Evolutionary conservation across 2,797 vertebrate species (phyloP), one percentile per base, ranked within the genome.

Genomic region (Cheirogaleus major): DNA sequence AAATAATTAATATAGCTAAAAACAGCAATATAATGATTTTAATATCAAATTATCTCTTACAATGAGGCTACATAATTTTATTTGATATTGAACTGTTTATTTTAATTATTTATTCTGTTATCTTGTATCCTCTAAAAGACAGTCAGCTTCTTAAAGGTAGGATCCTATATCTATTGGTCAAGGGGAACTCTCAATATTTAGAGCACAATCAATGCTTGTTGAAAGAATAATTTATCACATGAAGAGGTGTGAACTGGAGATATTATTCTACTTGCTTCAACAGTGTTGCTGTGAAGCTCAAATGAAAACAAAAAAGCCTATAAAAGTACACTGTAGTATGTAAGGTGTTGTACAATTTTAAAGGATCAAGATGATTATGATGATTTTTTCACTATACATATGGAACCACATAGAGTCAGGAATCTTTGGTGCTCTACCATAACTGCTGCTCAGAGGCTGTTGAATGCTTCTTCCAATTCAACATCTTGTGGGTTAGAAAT

Each of bases 1-100:
- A 97, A 98, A 95, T 97, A 1, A 17, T 78, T 78, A 96, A 93
- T 94, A 15, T 76, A 97, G 91, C 84, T 87, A 93, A 96, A 97
- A 96, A 89, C 61, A 81, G 27, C 89, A 89, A 4, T 88, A 43
- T 30, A 70, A 41, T 89, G 73, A 70, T 96, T 96, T 91, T 80
- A 97, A 82, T 88, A 73, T 12, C 91, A 73, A 69, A 38, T 57
- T 35, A 30, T 67, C 13, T 75, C 20, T 73, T 52, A 48, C 3
- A 69, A 67, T 70, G 12, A 93, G 35, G 4, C 45, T 72, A 52
- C 67, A 18, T 7, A 63, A 23, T 69, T 94, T 85, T 59, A 61
- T 30, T 90, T 85, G n/a, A 80, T 45, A 81, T 20, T 84, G 43
- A 20, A 85, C 9, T 84, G 18, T 55, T 57, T 63, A n/a, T 50